Evolutionary conservation across 2,888 invertebrate genomes (phyloP), one percentile per base, ranked within the genome.

Genomic region (Himalopsyche japonica): DNA sequence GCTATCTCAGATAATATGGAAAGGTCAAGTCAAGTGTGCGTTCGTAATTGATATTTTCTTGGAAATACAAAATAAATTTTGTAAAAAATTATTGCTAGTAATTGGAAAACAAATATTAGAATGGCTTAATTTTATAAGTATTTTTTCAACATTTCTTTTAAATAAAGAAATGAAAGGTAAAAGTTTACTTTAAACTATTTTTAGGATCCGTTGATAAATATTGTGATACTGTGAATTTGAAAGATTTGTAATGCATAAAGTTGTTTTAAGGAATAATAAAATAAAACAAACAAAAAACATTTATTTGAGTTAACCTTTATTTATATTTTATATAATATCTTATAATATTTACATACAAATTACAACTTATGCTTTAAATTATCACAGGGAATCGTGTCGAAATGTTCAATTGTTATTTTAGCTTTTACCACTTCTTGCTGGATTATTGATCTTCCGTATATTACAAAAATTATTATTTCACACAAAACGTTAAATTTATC

Each of bases 301-400:
- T 57, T 57, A 57, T 77, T 49, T 30, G 20, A 77, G 30, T 70
- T 48, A 57, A 57, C 57, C 57, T 57, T 57, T 57, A 57, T 57
- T 57, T 57, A 57, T 57, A 57, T 57, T 57, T n/a, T 57, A 57
- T 57, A 57, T 57, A 57, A 57, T 57, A 57, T 57, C 57, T 84
- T 85, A 49, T 82, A 86, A 79, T 86, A 86, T 86, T 85, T 86
- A 86, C 84, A 86, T 85, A 84, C 86, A 86, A 85, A 85, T 76
- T 80, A 80, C 79, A 76, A 76, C 82, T 86, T 85, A 85, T 78
- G 76, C 57, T 82, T 85, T 81, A 86, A 86, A 85, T 84, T 86
- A 86, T 86, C 86, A 86, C 86, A 86, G 86, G 85, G 85, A 86
- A 85, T 85, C 82, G 82, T 86, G 82, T 86, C 85, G 80, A 83